Base-by-base conservation (phyloP, 2,797 vertebrate species). In the Danio albolineatus region DNA sequence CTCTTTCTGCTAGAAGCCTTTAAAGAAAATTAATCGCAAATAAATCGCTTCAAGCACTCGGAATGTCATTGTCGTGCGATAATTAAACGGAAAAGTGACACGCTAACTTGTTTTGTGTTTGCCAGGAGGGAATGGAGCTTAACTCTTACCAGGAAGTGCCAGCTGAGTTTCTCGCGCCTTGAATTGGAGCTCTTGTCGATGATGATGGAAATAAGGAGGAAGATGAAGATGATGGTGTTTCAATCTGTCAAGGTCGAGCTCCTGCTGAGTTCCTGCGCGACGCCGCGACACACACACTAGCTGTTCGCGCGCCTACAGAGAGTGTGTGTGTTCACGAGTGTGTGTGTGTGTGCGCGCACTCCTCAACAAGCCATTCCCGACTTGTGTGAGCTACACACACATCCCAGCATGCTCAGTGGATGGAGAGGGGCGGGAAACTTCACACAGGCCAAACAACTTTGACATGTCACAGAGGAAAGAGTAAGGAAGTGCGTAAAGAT, bases 81-180 rank as follows among this genome's bases (percentile, higher is more conserved):
- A 10, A 44, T 28, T 21, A 38, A 43, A 14, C 6, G 9, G 7
- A 14, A 78, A 73, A 64, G 72, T 65, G 80, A 76, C 60, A 70
- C 65, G 64, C 53, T 70, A 48, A 76, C 76, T 76, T 64, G 72
- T 53, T 67, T 48, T 48, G 19, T 44, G 14, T 46, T 44, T 9
- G 14, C 17, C 69, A 56, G 57, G 16, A 56, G 57, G 56, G 17
- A 71, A 41, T 17, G 57, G 49, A 10, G 75, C 73, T 88, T 73
- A 19, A 75, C 46, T 87, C 93, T 95, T 93, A 94, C 94, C 94
- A 93, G 94, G 93, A 95, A 95, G 92, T 93, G 87, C 86, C 89
- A 90, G 86, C 86, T 82, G 85, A 87, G 87, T 88, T 88, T 75
- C 76, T 13, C 51, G 36, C 75, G 73, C 76, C 41, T 13, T 59